Evolutionary conservation across 2,797 vertebrate genomes (phyloP).

Genomic region (Eupleurogrammus muticus): DNA sequence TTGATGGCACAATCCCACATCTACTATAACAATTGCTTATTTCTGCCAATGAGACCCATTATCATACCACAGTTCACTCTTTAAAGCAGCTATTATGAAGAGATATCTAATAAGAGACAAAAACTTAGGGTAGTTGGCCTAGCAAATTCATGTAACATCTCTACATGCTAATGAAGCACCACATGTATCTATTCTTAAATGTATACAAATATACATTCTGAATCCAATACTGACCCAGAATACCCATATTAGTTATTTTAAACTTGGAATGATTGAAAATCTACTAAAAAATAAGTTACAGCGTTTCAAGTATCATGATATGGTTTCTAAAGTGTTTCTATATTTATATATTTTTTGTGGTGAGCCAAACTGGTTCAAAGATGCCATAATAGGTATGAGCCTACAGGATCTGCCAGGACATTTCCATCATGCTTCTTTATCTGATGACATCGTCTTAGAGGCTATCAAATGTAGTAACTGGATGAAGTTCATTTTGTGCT

Average conservation of each 20-base stretch:
- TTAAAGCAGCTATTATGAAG: not conserved
- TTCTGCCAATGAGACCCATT: not conserved
- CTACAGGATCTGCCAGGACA: not conserved
- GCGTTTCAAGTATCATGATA: not conserved
- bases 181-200: not conserved
- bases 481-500: conserved; percentile 43
- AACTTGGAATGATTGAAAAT: not conserved
- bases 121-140: not conserved
- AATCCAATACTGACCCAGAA: not conserved
- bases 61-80: not conserved
- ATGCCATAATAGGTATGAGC: not conserved
- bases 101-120: not conserved
- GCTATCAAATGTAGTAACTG: conserved; percentile 45
- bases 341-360: not conserved
- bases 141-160: not conserved
- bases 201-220: not conserved
- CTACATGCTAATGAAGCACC: not conserved
- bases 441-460: conserved; percentile 17
- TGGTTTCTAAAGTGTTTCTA: not conserved
- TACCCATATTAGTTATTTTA: not conserved
- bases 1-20: not conserved
- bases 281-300: too few relatives aligned
- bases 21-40: not conserved
- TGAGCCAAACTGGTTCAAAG: conserved; percentile 1
- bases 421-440: conserved; percentile 14